phyloP scores from a whole-genome alignment of 2,888 invertebrate species.

The Bunonema sp. region DNA sequence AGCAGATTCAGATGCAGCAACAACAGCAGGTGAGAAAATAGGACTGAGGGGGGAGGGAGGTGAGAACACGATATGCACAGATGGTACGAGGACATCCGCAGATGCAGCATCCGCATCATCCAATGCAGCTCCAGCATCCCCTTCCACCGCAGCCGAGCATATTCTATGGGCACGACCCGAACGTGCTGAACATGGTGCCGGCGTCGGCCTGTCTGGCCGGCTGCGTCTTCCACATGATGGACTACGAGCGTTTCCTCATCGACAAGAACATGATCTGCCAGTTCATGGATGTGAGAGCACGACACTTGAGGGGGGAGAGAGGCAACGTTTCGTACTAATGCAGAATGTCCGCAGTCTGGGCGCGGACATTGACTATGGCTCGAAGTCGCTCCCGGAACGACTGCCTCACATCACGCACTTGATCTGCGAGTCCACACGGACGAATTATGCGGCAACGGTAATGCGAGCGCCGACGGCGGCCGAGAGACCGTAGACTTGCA shows the following conservation, averaged over 20 bases:
- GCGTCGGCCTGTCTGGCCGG: slow-evolving; percentile 15
- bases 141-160: too few relatives aligned
- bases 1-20: slow-evolving; percentile 1
- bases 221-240: slow-evolving; percentile 12
- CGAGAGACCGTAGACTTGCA: slow-evolving; percentile 6
- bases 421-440: slow-evolving; percentile 7
- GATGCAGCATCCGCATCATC: neutral
- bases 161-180: too few relatives aligned
- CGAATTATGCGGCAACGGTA: slow-evolving; percentile 2
- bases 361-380: slow-evolving; percentile 16
- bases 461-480: neutral
- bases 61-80: slow-evolving; percentile 1
- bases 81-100: slow-evolving; percentile 2
- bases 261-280: slow-evolving; percentile 6
- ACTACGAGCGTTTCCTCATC: slow-evolving; percentile 10
- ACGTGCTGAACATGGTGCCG: too few relatives aligned
- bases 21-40: neutral
- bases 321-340: neutral
- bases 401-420: slow-evolving; percentile 7
- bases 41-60: neutral
- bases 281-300: neutral
- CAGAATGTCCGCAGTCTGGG: slow-evolving; percentile 6
- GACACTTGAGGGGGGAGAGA: neutral
- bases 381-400: slow-evolving; percentile 6
- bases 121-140: neutral